These are phyloP conservation scores for Anthopleura xanthogrammica DNA, from an alignment of 92 coral and sea anemone genomes.

Conservation along the genomic window DNA sequence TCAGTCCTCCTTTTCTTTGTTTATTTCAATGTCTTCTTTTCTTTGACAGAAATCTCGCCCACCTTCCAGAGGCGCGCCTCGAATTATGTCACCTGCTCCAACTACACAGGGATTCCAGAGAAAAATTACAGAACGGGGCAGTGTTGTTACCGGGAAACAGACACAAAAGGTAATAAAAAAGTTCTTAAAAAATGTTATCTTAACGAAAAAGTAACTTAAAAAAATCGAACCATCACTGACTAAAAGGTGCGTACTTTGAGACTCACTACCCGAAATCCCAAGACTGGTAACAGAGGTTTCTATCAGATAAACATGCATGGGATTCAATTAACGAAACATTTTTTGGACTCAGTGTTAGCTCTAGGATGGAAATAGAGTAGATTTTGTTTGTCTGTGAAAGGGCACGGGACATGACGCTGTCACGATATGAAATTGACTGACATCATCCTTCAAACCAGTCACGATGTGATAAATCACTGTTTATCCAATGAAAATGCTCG, in stretches of 20 bases:
- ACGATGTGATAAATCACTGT: not conserved
- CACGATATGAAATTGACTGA: no score
- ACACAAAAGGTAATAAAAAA: not conserved
- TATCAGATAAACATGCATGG: no score
- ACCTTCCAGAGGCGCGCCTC: not conserved
- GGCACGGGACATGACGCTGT: no score
- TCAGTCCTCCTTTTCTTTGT: not conserved
- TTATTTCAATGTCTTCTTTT: not conserved
- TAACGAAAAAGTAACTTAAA: no score
- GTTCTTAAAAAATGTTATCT: no score
- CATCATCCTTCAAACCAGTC: not conserved
- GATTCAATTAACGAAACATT: no score
- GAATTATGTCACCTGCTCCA: not conserved
- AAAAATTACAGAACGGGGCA: not conserved
- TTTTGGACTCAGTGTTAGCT: no score
- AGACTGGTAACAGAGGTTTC: no score
- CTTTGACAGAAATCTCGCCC: constrained; percentile 26
- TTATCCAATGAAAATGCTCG: no score
- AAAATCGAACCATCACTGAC: no score
- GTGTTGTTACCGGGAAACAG: not conserved
- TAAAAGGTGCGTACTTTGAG: no score
- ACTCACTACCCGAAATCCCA: no score
- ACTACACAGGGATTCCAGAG: not conserved
- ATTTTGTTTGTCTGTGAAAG: not conserved
- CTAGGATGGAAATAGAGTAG: not conserved